Conservation (phyloP, 1,140 invertebrate genomes). For the Heliconius himera region DNA sequence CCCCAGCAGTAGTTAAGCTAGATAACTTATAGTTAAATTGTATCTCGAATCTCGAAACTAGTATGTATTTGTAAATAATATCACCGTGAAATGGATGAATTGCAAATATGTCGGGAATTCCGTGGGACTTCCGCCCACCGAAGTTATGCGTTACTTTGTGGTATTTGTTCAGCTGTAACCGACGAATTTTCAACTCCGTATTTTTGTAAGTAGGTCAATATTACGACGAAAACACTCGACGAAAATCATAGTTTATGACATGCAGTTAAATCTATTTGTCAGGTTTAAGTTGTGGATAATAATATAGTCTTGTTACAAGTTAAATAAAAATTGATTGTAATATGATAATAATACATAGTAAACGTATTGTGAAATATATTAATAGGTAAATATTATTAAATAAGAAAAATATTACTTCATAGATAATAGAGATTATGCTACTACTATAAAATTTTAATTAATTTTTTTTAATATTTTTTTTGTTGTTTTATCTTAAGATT, state of each 20-base stretch:
- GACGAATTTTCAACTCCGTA: conserved; percentile 27
- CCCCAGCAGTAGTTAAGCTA: neutral
- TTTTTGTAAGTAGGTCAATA: conserved; percentile 29
- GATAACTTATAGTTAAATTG: neutral
- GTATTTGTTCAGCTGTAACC: conserved; percentile 29
- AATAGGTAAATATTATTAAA: no score
- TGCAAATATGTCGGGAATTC: conserved; percentile 27
- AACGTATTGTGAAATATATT: no score
- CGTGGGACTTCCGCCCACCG: conserved; percentile 21
- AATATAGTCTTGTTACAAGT: neutral
- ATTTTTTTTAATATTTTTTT: no score
- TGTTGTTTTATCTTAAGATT: no score
- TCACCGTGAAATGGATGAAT: conserved; percentile 20
- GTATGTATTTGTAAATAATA: conserved; percentile 21
- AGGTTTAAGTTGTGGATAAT: neutral
- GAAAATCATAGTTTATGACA: conserved; percentile 1
- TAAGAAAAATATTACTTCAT: no score
- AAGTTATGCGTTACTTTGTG: conserved; percentile 33
- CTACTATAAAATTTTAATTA: no score
- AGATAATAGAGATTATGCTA: no score
- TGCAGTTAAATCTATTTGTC: conserved; percentile 8
- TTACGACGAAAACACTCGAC: conserved; percentile 17
- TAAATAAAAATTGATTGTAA: neutral
- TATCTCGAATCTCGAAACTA: neutral
- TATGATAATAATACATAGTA: neutral